These are phyloP conservation scores for Pollenia griseotomentosa DNA, from an alignment of 2,888 invertebrate species.

Conservation along the genomic window DNA sequence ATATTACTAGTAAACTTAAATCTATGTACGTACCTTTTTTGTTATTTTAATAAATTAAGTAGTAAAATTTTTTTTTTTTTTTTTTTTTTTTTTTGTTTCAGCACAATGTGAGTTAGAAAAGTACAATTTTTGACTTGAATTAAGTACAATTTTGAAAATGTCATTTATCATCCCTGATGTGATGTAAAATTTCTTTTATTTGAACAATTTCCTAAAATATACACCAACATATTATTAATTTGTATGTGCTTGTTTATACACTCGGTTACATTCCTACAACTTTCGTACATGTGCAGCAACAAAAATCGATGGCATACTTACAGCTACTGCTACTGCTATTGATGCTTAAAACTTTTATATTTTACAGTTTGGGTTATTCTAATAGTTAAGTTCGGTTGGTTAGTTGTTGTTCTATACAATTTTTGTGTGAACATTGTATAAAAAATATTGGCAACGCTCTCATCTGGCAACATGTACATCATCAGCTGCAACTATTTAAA, in stretches of 20 bases:
- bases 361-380: conserved; percentile 36
- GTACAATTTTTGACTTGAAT: too few relatives aligned
- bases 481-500: conserved; percentile 13
- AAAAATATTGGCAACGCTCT: conserved; percentile 50
- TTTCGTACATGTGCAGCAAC: conserved; percentile 11
- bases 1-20: too few relatives aligned
- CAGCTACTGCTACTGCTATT: conserved; percentile 20
- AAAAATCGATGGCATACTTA: conserved; percentile 71
- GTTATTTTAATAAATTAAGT: too few relatives aligned
- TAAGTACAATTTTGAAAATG: too few relatives aligned
- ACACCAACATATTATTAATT: conserved; percentile 30
- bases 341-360: conserved; percentile 9
- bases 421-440: conserved; percentile 41
- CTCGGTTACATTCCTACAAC: conserved; percentile 10
- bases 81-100: too few relatives aligned
- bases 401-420: conserved; percentile 7
- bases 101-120: too few relatives aligned
- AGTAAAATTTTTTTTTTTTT: too few relatives aligned
- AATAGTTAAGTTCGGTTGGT: conserved; percentile 35
- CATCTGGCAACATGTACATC: conserved; percentile 40
- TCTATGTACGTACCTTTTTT: too few relatives aligned
- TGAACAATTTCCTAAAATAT: conserved; percentile 12
- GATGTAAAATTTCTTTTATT: background rate
- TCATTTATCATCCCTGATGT: background rate
- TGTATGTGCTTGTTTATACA: conserved; percentile 21